These are phyloP conservation scores for Barnardius zonarius DNA, from an alignment of 2,113 vertebrate species.

Conservation along the genomic window DNA sequence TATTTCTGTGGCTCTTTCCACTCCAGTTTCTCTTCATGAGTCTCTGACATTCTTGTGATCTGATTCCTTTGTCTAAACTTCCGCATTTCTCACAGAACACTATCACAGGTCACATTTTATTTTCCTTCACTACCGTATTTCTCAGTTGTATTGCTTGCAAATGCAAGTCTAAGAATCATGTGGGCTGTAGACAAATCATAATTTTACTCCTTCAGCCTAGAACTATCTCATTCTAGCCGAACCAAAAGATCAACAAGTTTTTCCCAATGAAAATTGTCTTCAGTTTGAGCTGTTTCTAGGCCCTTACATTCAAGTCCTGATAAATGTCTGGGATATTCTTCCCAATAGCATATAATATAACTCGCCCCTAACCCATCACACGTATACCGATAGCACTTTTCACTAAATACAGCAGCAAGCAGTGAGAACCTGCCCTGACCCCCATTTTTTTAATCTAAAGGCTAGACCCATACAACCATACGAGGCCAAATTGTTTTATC, in stretches of 20 bases:
- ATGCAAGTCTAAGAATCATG: background rate
- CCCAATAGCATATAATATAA: background rate
- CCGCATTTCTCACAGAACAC: background rate
- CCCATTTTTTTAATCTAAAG: background rate
- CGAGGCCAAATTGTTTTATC: background rate
- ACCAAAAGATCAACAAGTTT: background rate
- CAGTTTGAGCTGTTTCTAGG: background rate
- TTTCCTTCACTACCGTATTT: background rate
- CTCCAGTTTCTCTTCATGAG: background rate
- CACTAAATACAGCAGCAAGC: background rate
- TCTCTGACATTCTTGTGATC: background rate
- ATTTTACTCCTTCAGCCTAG: background rate
- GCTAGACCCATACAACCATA: background rate
- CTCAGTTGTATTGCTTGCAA: background rate
- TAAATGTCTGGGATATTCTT: background rate
- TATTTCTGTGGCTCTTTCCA: background rate
- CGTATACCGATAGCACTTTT: accelerated
- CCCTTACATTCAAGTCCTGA: background rate
- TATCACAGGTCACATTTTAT: background rate
- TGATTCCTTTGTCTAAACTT: background rate
- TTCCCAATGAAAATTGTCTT: background rate
- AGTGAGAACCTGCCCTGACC: background rate
- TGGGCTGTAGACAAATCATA: background rate
- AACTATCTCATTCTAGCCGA: background rate
- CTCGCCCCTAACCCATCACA: background rate